Percentiles rank a stretch among this genome's conserved stretches.
phyloP scores from a whole-genome alignment of 2,113 vertebrate species.

The Microtus richardsoni region DNA sequence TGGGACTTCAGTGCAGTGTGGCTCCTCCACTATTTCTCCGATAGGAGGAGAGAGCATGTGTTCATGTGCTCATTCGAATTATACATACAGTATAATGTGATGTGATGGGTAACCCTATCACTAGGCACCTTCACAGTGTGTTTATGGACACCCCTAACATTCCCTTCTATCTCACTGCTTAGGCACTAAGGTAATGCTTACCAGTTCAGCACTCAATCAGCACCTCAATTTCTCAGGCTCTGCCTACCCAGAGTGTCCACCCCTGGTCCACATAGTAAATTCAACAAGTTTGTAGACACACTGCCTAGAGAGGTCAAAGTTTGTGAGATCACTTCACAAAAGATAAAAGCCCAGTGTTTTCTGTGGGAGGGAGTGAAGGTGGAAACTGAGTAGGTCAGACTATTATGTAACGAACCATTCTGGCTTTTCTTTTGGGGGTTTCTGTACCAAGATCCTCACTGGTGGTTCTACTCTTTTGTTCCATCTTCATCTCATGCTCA shows the following conservation, averaged over 20 bases:
- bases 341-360: background rate
- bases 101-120: background rate
- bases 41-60: background rate
- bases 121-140: background rate
- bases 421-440: constrained; percentile 80
- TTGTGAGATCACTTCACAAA: constrained; percentile 66
- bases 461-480: constrained; percentile 71
- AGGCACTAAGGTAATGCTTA: background rate
- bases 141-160: background rate
- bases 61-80: background rate
- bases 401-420: constrained; percentile 79
- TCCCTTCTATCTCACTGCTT: background rate
- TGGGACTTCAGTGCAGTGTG: background rate
- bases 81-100: background rate
- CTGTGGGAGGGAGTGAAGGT: background rate
- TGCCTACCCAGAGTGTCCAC: background rate
- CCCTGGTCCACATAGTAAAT: background rate
- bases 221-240: too few species aligned
- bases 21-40: background rate
- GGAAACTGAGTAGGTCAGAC: background rate
- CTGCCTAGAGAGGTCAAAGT: constrained; percentile 26
- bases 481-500: constrained; percentile 74
- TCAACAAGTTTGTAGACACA: background rate
- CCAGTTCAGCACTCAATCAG: background rate
- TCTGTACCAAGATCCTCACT: constrained; percentile 82